Conservation (phyloP, 2,888 invertebrate species). For the Zaprionus obscuricornis region DNA sequence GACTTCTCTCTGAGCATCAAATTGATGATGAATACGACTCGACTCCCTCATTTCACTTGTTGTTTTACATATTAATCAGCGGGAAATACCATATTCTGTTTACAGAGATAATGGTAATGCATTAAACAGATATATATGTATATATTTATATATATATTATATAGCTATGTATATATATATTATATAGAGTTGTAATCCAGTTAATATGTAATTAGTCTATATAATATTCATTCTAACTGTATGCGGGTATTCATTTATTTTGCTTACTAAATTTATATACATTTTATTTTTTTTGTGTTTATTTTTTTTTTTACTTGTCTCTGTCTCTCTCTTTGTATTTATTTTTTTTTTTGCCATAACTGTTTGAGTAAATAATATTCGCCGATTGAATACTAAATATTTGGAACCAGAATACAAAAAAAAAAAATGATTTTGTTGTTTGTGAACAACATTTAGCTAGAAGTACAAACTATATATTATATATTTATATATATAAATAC, state of each 20-base stretch:
- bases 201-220: slow-evolving; percentile 4
- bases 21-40: background rate
- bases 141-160: no score
- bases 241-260: slow-evolving; percentile 19
- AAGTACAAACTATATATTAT: no score
- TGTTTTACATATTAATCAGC: slow-evolving; percentile 2
- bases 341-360: slow-evolving; percentile 15
- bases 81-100: slow-evolving; percentile 29
- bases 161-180: no score
- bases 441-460: no score
- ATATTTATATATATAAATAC: no score
- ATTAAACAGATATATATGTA: no score
- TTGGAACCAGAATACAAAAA: no score
- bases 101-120: no score
- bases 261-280: slow-evolving; percentile 3
- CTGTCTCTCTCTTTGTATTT: no score
- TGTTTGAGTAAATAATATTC: slow-evolving; percentile 42
- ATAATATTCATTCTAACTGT: slow-evolving; percentile 1
- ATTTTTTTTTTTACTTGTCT: no score
- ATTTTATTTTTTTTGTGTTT: no score
- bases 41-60: slow-evolving; percentile 6
- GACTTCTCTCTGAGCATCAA: background rate
- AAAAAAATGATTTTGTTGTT: no score
- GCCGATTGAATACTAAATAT: slow-evolving; percentile 4
- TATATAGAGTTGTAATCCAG: slow-evolving; percentile 15